Conservation (phyloP, 2,888 invertebrate species). For the Aleiodes testaceus region DNA sequence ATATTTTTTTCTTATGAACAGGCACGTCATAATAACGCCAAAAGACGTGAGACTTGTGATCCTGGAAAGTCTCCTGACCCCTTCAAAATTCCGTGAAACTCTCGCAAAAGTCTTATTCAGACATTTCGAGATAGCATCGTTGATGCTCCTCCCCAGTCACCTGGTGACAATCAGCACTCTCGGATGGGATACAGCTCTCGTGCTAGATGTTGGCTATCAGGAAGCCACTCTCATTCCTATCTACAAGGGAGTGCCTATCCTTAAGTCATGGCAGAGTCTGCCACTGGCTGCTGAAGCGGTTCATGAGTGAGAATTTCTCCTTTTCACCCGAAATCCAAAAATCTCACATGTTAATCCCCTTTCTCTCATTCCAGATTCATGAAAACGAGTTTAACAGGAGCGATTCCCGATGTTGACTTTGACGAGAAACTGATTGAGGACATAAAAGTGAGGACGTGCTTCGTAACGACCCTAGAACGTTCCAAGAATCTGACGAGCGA, state of each 20-base stretch:
- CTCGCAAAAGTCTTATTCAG: conserved; percentile 92
- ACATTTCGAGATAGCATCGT: conserved; percentile 88
- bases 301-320: conserved; percentile 76
- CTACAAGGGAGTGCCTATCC: conserved; percentile 89
- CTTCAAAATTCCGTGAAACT: conserved; percentile 87
- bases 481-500: conserved; percentile 75
- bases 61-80: conserved; percentile 91
- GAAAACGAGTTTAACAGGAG: conserved; percentile 55
- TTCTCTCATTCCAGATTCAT: conserved; percentile 55
- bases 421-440: conserved; percentile 75
- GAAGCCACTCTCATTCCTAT: conserved; percentile 89
- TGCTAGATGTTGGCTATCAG: conserved; percentile 90
- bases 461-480: conserved; percentile 85
- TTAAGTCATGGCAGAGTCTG: conserved; percentile 88
- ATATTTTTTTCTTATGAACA: conserved; percentile 64
- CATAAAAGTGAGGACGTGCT: conserved; percentile 86
- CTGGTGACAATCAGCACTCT: conserved; percentile 88
- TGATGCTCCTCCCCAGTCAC: conserved; percentile 89
- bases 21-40: conserved; percentile 91
- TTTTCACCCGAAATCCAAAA: too few species aligned
- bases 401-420: conserved; percentile 59
- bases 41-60: conserved; percentile 94
- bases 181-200: conserved; percentile 86
- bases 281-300: conserved; percentile 85
- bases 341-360: too few species aligned